phyloP scores from a whole-genome alignment of 2,888 invertebrate species.

The Odontothrips loti region DNA sequence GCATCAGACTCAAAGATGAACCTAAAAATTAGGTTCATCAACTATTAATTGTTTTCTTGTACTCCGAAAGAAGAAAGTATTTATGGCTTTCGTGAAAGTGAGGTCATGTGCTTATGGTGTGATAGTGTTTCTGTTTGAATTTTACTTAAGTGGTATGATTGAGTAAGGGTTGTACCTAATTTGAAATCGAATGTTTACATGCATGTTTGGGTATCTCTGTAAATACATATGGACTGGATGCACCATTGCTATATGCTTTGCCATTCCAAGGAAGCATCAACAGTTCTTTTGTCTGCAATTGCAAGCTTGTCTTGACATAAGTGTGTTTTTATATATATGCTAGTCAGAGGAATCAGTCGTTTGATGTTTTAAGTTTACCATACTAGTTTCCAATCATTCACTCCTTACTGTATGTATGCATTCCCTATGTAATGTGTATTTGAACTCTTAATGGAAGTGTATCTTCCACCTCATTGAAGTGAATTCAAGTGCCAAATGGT shows the following conservation, averaged over 20 bases:
- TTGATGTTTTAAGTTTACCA: background rate
- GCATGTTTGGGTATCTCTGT: background rate
- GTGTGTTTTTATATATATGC: constrained; percentile 21
- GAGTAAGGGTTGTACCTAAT: background rate
- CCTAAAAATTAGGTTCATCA: background rate
- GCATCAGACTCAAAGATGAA: background rate
- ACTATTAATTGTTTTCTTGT: background rate
- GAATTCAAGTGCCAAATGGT: constrained; percentile 24
- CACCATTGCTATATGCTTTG: background rate
- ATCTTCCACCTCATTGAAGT: background rate
- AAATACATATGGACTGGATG: constrained; percentile 8
- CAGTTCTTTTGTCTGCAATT: background rate
- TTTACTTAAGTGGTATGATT: background rate
- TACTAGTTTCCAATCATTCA: background rate
- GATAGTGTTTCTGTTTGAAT: background rate
- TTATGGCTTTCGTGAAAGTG: background rate
- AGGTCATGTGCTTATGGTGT: background rate
- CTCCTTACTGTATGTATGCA: constrained; percentile 24
- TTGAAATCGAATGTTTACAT: background rate
- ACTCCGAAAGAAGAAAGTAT: background rate
- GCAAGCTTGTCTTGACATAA: background rate
- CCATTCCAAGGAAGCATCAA: background rate
- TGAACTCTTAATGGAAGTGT: background rate
- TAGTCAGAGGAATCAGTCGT: background rate
- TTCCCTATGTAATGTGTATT: constrained; percentile 12